Percentiles rank a stretch among this genome's conserved stretches.
phyloP scores from a whole-genome alignment of 2,888 invertebrate species.

The Melitaea athalia region DNA sequence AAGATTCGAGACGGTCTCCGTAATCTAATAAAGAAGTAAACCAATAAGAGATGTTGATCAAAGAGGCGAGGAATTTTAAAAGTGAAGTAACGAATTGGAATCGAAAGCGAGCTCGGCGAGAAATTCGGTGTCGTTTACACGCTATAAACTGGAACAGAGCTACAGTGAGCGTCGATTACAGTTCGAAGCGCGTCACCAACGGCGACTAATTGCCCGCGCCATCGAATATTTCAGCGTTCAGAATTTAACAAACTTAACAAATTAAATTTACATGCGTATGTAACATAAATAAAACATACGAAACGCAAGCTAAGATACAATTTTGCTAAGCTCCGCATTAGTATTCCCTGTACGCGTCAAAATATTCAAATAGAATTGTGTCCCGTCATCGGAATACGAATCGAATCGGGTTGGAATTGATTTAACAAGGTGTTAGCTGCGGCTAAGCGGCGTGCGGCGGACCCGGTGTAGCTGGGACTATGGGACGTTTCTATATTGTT shows the following conservation, averaged over 20 bases:
- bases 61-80: constrained; percentile 4
- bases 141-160: constrained; percentile 36
- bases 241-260: constrained; percentile 49
- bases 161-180: constrained; percentile 34
- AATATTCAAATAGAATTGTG: constrained; percentile 78
- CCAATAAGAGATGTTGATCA: background rate
- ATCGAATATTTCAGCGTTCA: constrained; percentile 24
- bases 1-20: background rate
- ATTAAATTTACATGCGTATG: constrained; percentile 60
- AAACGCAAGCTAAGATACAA: constrained; percentile 62
- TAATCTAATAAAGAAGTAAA: background rate
- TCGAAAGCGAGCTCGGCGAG: constrained; percentile 8
- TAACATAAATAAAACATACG: constrained; percentile 74
- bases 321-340: constrained; percentile 71
- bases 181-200: constrained; percentile 30
- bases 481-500: background rate
- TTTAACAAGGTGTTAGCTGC: constrained; percentile 61
- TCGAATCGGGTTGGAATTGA: constrained; percentile 58
- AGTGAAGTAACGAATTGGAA: constrained; percentile 15
- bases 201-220: constrained; percentile 45
- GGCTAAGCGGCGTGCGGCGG: constrained; percentile 23
- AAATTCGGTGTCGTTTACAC: constrained; percentile 37
- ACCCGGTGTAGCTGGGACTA: constrained; percentile 6
- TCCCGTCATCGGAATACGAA: constrained; percentile 61
- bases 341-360: constrained; percentile 66